phyloP scores from a whole-genome alignment of 1,140 invertebrate species.

The Steinernema feltiae region DNA sequence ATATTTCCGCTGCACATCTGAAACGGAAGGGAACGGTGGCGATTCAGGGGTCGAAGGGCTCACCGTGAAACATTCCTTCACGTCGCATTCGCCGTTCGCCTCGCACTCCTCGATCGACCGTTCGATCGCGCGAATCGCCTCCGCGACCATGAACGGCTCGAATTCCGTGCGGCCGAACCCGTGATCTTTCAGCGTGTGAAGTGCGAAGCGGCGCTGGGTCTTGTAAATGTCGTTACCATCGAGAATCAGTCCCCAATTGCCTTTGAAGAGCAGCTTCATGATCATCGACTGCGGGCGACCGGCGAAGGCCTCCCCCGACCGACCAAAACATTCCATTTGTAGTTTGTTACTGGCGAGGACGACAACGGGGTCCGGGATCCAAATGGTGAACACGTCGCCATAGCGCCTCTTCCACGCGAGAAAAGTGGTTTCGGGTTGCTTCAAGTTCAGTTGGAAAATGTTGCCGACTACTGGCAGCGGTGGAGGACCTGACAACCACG shows the following conservation, averaged over 20 bases:
- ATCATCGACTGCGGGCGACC: neutral
- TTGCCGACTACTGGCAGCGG: neutral
- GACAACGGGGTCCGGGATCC: constrained; percentile 7
- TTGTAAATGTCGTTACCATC: neutral
- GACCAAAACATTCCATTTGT: neutral
- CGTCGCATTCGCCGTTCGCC: neutral
- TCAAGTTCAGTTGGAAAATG: neutral
- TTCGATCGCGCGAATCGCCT: neutral
- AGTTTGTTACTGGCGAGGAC: constrained; percentile 5
- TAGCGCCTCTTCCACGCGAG: neutral
- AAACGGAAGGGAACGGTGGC: neutral
- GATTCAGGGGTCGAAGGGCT: neutral
- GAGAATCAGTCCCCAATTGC: neutral
- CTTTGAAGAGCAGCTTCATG: constrained; percentile 5
- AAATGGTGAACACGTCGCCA: neutral
- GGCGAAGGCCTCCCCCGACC: neutral
- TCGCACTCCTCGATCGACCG: neutral
- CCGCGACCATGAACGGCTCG: neutral
- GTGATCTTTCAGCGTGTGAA: neutral
- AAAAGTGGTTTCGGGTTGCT: neutral
- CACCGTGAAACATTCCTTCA: neutral
- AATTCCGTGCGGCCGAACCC: neutral
- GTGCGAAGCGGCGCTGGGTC: neutral
- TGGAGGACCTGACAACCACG: neutral
- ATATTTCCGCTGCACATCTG: constrained; percentile 10